phyloP scores from a whole-genome alignment of 2,113 vertebrate species.

The Rhipidura dahli region DNA sequence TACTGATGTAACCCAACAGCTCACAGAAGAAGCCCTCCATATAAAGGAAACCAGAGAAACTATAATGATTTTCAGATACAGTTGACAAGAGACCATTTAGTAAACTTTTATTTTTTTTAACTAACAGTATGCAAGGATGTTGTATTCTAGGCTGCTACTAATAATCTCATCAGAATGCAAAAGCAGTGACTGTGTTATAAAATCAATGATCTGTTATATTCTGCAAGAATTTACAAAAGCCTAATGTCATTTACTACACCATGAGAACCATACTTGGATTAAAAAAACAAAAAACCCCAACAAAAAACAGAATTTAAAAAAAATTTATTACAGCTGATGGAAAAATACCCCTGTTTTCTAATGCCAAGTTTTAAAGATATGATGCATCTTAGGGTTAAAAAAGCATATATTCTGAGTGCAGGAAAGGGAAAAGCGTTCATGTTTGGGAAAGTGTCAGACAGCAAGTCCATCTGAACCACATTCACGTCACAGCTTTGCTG shows the following conservation, averaged over 20 bases:
- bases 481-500: neutral
- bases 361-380: slow-evolving; percentile 39
- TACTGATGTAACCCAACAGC: slow-evolving; percentile 69
- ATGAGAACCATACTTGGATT: slow-evolving; percentile 82
- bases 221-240: slow-evolving; percentile 91
- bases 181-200: slow-evolving; percentile 91
- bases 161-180: slow-evolving; percentile 92
- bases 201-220: slow-evolving; percentile 92
- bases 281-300: slow-evolving; percentile 76
- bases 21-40: slow-evolving; percentile 67
- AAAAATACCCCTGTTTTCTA: slow-evolving; percentile 60
- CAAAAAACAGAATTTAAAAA: slow-evolving; percentile 71
- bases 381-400: neutral
- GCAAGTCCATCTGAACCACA: neutral
- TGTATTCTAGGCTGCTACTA: slow-evolving; percentile 86
- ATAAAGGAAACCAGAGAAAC: slow-evolving; percentile 74
- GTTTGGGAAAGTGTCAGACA: neutral
- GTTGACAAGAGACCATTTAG: slow-evolving; percentile 88
- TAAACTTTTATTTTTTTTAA: slow-evolving; percentile 88
- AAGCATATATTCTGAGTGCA: neutral
- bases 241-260: slow-evolving; percentile 89
- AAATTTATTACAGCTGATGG: slow-evolving; percentile 65
- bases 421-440: neutral
- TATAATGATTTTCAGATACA: slow-evolving; percentile 86
- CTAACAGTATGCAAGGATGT: slow-evolving; percentile 82